Conservation (phyloP, 2,113 vertebrate species). For the Nerophis ophidion region DNA sequence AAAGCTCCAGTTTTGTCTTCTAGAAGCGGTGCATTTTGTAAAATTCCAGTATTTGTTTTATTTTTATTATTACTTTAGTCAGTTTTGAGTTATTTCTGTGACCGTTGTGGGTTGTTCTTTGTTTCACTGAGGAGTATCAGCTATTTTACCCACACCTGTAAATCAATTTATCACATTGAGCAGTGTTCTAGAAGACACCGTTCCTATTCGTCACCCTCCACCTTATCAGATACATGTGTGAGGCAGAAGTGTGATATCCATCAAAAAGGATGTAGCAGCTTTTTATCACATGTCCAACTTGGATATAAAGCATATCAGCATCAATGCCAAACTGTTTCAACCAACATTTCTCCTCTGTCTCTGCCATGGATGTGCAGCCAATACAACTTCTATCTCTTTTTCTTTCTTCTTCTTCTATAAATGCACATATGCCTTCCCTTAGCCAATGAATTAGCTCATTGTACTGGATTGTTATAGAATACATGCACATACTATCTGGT, state of each 20-base stretch:
- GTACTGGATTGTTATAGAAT: slow-evolving; percentile 44
- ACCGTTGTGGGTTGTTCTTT: no score
- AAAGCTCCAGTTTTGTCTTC: no score
- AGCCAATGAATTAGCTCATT: slow-evolving; percentile 47
- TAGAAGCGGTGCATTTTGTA: no score
- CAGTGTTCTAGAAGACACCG: slow-evolving; percentile 5
- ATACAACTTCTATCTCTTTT: slow-evolving; percentile 34
- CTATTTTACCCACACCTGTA: slow-evolving; percentile 1
- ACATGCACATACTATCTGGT: slow-evolving; percentile 37
- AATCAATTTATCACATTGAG: slow-evolving; percentile 3
- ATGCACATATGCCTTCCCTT: slow-evolving; percentile 34
- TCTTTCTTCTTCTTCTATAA: slow-evolving; percentile 40
- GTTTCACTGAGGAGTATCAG: background rate
- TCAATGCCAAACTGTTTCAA: slow-evolving; percentile 30
- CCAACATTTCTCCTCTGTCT: slow-evolving; percentile 26
- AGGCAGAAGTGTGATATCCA: slow-evolving; percentile 41
- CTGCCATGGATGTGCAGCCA: slow-evolving; percentile 25
- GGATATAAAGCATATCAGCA: slow-evolving; percentile 28
- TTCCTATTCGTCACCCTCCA: slow-evolving; percentile 14
- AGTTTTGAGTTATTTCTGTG: no score
- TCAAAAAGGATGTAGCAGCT: slow-evolving; percentile 22
- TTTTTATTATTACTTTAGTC: no score
- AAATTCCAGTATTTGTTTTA: no score
- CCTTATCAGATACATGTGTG: slow-evolving; percentile 24
- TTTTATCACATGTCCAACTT: slow-evolving; percentile 27